Evolutionary conservation across 2,113 vertebrate genomes (phyloP), one percentile per base, ranked within the genome.

Genomic region (Colaptes auratus): DNA sequence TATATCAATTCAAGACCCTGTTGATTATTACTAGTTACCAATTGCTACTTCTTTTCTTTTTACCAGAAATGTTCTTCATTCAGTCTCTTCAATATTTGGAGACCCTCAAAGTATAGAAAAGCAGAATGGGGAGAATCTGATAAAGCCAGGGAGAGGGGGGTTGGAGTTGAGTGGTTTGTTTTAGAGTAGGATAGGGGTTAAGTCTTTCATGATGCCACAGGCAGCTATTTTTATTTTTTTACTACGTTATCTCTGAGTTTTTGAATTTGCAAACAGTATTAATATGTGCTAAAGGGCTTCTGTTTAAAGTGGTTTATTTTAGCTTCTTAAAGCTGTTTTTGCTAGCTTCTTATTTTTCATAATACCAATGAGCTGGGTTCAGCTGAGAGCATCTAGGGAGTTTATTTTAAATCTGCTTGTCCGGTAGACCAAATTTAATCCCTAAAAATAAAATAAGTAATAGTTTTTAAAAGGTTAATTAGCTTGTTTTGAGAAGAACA

Each of bases 1-100:
- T 96, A 92, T 88, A 95, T 88, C 69, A 59, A 71, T 94, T 93
- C 92, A 78, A 59, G 81, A 86, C 89, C 89, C 31, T 94, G 63
- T 95, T 96, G 76, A 95, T 95, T 95, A 77, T 78, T 87, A 87
- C 50, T 52, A 52, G 23, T 52, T 24, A 24, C 23, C 50, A 25
- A 13, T 15, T 86, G 35, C 6, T 79, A 67, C 78, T 9, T 46
- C 66, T 89, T 80, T 15, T 7, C 87, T 80, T 15, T 7, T 59
- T 52, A 35, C 17, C 10, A 92, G n/a, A 58, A 81, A 76, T 83
- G 14, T 1, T 1, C 28, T 89, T 79, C 7, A 10, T 61, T 82
- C 19, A 12, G 3, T 64, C 28, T 91, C 50, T 76, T 63, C 17
- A 48, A 15, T 24, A 27, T 73, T 35, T 67, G 46, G 56, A 71